Base-by-base conservation (phyloP, 35 echinoderm and acorn worm genomes). In the Apostichopus japonicus region DNA sequence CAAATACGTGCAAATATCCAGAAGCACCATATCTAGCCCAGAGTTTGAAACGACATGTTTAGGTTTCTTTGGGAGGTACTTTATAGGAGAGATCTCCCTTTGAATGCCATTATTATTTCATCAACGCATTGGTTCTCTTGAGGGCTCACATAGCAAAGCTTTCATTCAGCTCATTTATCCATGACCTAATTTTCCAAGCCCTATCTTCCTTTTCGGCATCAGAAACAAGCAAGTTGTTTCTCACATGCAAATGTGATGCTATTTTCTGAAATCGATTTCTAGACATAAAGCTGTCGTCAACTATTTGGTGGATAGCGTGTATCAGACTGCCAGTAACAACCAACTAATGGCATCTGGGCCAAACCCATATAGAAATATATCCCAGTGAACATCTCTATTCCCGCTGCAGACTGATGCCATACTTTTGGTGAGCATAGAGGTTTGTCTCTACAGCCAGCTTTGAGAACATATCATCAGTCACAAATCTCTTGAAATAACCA, bases 341-440 rank as follows among this genome's bases (percentile, higher is more conserved):
- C 1, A 62, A 87, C 19, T 27, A n/a, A 57, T 16, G 62, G 80
- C 92, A 93, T 93, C 71, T 93, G 92, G 17, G 77, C 80, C 13
- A 93, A 33, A 8, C 92, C 92, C 92, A 93, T 86, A 24, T 84
- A 61, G 80, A 53, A 93, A 22, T 53, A 93, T 4, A 93, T 84
- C 21, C 78, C 91, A 84, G 70, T 84, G 53, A 92, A 92, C 91
- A 84, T 78, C 44, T 92, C 91, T 44, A 84, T 78, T 67, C 84
- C 91, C 33, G 4, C 33, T 44, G 33, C 33, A 44, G 33, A 44
- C 33, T 44, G 4, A 44, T 44, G 33, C 33, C 33, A 44, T 1
- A 44, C 33, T 44, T 44, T 44, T 44, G 33, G 33, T 44, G 33
- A 44, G 33, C 33, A 44, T 44, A 44, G 0, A 44, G 33, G 33